A percentile compares a stretch with the other conserved stretches of the same genome.
phyloP scores from a whole-genome alignment of 2,888 invertebrate genomes.

The Euclidia mi region DNA sequence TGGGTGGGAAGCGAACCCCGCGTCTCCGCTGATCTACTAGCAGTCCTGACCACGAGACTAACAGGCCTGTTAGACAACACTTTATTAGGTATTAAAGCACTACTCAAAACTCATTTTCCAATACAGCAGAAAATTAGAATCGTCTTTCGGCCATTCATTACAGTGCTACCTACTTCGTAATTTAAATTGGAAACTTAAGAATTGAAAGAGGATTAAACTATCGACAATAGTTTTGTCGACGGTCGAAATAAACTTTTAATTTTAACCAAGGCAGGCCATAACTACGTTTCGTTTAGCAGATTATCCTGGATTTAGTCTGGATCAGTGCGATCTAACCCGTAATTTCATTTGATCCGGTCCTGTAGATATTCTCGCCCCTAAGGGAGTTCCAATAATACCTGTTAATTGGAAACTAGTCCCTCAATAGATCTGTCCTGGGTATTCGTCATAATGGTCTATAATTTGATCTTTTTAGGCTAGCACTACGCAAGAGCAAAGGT shows the following conservation, averaged over 20 bases:
- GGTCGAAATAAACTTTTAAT: slow-evolving; percentile 35
- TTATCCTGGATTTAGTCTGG: slow-evolving; percentile 62
- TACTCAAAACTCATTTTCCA: not conserved
- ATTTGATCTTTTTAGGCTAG: slow-evolving; percentile 27
- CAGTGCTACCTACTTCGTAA: slow-evolving; percentile 12
- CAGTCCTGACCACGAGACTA: too few relatives aligned
- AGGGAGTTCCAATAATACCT: slow-evolving; percentile 67
- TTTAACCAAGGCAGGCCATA: slow-evolving; percentile 34
- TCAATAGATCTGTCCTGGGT: slow-evolving; percentile 48
- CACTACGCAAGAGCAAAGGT: too few relatives aligned
- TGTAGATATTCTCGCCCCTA: slow-evolving; percentile 66
- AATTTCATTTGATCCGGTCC: slow-evolving; percentile 71
- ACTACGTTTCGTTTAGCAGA: slow-evolving; percentile 56
- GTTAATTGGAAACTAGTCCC: slow-evolving; percentile 74
- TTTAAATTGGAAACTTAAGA: slow-evolving; percentile 43
- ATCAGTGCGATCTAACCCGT: slow-evolving; percentile 65
- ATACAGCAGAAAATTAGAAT: slow-evolving; percentile 11
- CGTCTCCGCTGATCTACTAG: too few relatives aligned
- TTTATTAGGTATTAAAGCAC: not conserved
- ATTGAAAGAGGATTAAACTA: slow-evolving; percentile 29
- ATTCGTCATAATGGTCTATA: slow-evolving; percentile 37
- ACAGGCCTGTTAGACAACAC: too few relatives aligned
- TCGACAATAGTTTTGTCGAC: slow-evolving; percentile 20
- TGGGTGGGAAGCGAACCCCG: too few relatives aligned
- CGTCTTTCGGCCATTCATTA: too few relatives aligned